phyloP scores from a whole-genome alignment of 2,113 vertebrate genomes.

The Uria lomvia region DNA sequence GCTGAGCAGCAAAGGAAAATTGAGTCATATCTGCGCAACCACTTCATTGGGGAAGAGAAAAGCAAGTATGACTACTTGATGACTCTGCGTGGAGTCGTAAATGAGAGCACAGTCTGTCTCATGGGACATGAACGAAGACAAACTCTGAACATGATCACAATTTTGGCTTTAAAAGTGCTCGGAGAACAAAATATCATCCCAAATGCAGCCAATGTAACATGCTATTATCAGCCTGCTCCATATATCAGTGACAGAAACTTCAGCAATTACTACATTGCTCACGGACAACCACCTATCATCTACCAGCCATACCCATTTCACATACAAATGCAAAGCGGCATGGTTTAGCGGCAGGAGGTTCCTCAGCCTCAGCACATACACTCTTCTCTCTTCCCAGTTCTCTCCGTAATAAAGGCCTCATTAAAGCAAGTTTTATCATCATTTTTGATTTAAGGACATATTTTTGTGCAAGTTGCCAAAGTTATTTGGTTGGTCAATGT shows the following conservation, averaged over 20 bases:
- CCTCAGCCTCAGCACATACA: not conserved
- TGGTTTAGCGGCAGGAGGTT: constrained; percentile 70
- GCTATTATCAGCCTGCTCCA: constrained; percentile 93
- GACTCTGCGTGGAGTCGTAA: constrained; percentile 88
- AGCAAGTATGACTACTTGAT: constrained; percentile 97
- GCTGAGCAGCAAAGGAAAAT: constrained; percentile 93
- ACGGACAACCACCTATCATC: constrained; percentile 81
- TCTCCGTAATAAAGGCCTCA: constrained; percentile 56
- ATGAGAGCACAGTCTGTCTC: constrained; percentile 93
- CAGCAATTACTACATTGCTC: constrained; percentile 86
- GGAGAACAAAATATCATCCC: constrained; percentile 94
- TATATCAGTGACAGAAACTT: constrained; percentile 86
- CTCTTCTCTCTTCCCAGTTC: not conserved
- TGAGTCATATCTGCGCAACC: constrained; percentile 93
- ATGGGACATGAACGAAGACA: constrained; percentile 90
- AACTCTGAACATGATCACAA: constrained; percentile 94
- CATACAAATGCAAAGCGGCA: constrained; percentile 80
- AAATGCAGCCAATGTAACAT: constrained; percentile 87
- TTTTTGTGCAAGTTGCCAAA: constrained; percentile 50
- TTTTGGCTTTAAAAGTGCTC: constrained; percentile 90
- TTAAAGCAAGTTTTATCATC: constrained; percentile 59
- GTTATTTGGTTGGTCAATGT: constrained; percentile 3
- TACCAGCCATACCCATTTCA: constrained; percentile 81
- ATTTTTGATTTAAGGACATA: constrained; percentile 51
- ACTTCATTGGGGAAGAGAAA: constrained; percentile 94